Base-by-base conservation (phyloP, 2,113 vertebrate genomes). In the Progne subis region DNA sequence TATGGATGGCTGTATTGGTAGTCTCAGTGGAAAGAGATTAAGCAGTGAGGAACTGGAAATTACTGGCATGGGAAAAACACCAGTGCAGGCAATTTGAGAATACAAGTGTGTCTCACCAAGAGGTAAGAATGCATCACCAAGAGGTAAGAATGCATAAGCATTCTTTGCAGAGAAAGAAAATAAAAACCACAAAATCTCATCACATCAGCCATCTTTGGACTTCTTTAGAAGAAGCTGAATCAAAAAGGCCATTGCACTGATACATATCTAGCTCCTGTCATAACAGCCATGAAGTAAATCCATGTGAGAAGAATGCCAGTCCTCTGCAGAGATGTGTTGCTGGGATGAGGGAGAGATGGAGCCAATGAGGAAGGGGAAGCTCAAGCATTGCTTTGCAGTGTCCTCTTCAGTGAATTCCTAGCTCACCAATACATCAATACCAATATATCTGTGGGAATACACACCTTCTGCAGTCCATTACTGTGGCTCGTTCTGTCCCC, bases 401-500 rank as follows among this genome's bases (percentile, higher is more conserved):
- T 57, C 59, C 26, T 55, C 26, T 61, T 65, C 80, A 60, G 3
- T 32, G 16, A 57, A 47, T 81, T 90, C 72, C 43, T 67, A 57
- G 19, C 18, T 37, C 20, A 37, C 17, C 57, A 79, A 15, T 14
- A 7, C 13, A 53, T 25, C 19, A 44, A 20, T 25, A 61, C 7
- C 11, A 18, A 21, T 5, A 16, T 10, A 56, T 60, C 31, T 84
- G 21, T 56, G 32, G 26, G 49, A 70, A 17, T 41, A 71, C 8
- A 39, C 8, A 15, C 24, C 41, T 70, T n/a, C 52, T 57, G 18
- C 0, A 0, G 17, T 12, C 44, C 70, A 34, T 28, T 37, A 9
- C 37, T 37, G 37, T 37, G 9, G 37, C 37, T 37, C 9, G 37
- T 37, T 37, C 37, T 37, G 37, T 37, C 37, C 37, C 37, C 37